A percentile compares a stretch with the other conserved stretches of the same genome.
Conservation (phyloP, 2,888 invertebrate species). For the Marronus borbonicus region DNA sequence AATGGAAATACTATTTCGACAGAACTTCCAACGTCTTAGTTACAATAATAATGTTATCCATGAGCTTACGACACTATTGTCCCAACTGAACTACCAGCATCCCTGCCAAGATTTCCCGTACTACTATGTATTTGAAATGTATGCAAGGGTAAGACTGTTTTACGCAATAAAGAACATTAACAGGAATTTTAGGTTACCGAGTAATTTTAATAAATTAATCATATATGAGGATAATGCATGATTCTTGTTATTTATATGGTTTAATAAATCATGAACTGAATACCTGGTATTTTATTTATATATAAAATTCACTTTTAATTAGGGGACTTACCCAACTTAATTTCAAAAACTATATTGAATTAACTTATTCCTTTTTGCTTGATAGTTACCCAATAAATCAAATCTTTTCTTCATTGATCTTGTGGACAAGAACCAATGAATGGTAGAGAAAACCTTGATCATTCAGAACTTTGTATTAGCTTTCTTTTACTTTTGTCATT, state of each 20-base stretch:
- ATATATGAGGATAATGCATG: background rate
- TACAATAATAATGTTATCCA: slow-evolving; percentile 18
- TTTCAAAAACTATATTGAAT: no score
- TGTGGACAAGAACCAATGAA: no score
- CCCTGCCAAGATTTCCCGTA: slow-evolving; percentile 11
- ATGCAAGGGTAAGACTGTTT: slow-evolving; percentile 19
- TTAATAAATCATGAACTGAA: no score
- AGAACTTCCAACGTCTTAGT: background rate
- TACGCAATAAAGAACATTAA: background rate
- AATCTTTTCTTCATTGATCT: no score
- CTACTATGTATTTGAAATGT: slow-evolving; percentile 22
- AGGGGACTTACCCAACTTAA: no score
- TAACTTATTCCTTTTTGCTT: no score
- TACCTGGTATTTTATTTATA: no score
- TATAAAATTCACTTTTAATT: no score
- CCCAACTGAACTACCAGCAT: slow-evolving; percentile 8
- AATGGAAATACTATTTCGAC: slow-evolving; percentile 18
- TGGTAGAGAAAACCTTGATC: no score
- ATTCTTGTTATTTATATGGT: background rate
- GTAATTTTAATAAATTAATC: background rate
- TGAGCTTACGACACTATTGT: slow-evolving; percentile 13
- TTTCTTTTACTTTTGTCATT: no score
- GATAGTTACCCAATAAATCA: no score
- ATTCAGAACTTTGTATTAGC: no score
- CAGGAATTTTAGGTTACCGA: background rate